A percentile compares a stretch with the other conserved stretches of the same genome.
phyloP scores from a whole-genome alignment of 2,888 invertebrate species.

The Polydrusus pterygomalis region DNA sequence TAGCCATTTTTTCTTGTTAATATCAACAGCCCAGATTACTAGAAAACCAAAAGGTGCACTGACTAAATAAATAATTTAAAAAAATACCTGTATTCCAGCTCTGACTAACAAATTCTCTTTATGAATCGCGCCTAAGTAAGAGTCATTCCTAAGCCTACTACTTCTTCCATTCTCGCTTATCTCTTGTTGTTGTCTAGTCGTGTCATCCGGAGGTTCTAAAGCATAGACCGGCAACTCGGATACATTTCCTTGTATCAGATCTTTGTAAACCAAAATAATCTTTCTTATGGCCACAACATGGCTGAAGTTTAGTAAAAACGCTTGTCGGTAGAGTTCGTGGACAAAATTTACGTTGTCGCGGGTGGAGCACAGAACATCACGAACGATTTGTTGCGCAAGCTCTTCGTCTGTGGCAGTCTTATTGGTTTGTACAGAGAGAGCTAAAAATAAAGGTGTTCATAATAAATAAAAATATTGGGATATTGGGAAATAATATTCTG shows the following conservation, averaged over 20 bases:
- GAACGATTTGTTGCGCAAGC: conserved; percentile 80
- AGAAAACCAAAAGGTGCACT: too few species aligned
- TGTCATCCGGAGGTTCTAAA: conserved; percentile 78
- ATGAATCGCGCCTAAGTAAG: conserved; percentile 88
- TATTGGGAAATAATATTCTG: too few species aligned
- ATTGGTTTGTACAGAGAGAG: conserved; percentile 67
- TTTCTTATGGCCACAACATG: conserved; percentile 91
- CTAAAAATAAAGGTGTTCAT: conserved; percentile 63
- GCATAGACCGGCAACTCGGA: conserved; percentile 88
- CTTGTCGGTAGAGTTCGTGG: conserved; percentile 95
- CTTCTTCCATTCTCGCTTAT: conserved; percentile 51
- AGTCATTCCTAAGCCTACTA: conserved; percentile 85
- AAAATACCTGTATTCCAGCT: conserved; percentile 84
- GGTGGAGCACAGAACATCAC: conserved; percentile 89
- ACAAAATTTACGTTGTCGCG: conserved; percentile 96
- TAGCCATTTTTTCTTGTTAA: too few species aligned
- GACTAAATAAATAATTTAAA: too few species aligned
- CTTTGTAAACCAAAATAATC: conserved; percentile 94
- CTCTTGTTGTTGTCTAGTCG: conserved; percentile 59
- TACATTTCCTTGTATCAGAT: conserved; percentile 93
- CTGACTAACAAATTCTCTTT: conserved; percentile 87
- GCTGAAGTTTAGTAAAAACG: conserved; percentile 89
- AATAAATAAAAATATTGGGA: too few species aligned
- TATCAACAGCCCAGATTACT: too few species aligned
- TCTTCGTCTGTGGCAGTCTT: conserved; percentile 70